phyloP scores from a whole-genome alignment of 2,797 vertebrate genomes.

The Odontamblyopus lacepedii region DNA sequence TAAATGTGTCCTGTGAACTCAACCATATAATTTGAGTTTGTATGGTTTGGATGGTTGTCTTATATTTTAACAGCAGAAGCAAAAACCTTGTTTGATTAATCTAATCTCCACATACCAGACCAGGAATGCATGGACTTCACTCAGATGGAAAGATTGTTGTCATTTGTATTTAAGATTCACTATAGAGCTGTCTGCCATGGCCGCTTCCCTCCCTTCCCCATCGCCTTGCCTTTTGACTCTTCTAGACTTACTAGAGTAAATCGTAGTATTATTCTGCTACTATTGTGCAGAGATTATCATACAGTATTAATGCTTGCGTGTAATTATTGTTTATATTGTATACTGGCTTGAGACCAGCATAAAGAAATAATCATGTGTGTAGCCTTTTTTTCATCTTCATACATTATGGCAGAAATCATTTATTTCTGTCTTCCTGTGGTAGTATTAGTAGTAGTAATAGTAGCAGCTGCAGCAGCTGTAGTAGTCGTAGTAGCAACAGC shows the following conservation, averaged over 20 bases:
- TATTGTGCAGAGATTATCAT: not conserved
- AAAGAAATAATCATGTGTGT: too few relatives aligned
- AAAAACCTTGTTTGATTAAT: conserved; percentile 18
- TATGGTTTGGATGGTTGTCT: conserved; percentile 20
- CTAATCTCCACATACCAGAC: conserved; percentile 62
- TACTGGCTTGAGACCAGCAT: too few relatives aligned
- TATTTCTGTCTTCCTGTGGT: too few relatives aligned
- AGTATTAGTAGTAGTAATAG: too few relatives aligned
- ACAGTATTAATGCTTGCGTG: too few relatives aligned
- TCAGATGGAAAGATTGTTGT: conserved; percentile 63
- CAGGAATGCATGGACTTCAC: conserved; percentile 49
- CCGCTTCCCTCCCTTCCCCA: not conserved
- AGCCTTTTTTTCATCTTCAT: too few relatives aligned
- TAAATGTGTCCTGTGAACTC: conserved; percentile 10
- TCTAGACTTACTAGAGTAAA: not conserved
- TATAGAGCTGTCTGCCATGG: not conserved
- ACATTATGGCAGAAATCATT: too few relatives aligned
- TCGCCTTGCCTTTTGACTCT: not conserved
- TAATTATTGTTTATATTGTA: too few relatives aligned
- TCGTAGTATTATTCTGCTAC: not conserved
- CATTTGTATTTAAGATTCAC: conserved; percentile 24
- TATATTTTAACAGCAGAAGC: conserved; percentile 11
- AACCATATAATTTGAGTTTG: conserved; percentile 12
- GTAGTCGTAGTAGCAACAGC: too few relatives aligned
- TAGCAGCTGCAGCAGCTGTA: too few relatives aligned